phyloP scores from a whole-genome alignment of 2,888 invertebrate genomes.

The Nymphalis c-album region DNA sequence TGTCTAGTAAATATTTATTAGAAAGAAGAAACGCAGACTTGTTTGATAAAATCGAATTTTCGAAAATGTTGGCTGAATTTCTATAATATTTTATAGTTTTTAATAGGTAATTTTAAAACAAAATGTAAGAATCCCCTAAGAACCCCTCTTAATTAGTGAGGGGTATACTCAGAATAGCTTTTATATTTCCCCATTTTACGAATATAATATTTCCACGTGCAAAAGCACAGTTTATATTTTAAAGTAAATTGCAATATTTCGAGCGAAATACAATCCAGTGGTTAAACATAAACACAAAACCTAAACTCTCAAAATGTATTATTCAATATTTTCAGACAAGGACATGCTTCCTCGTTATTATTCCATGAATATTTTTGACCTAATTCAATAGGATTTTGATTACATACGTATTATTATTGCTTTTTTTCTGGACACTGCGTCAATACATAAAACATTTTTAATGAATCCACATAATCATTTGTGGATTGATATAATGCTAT shows the following conservation, averaged over 20 bases:
- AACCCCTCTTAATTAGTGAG: too few species aligned
- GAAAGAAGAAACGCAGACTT: too few species aligned
- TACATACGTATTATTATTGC: not conserved
- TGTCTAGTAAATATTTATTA: not conserved
- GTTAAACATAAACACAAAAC: not conserved
- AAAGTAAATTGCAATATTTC: not conserved
- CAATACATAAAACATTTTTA: not conserved
- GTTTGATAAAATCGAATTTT: too few species aligned
- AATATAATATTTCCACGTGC: too few species aligned
- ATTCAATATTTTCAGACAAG: constrained; percentile 3
- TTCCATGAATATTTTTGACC: constrained; percentile 1
- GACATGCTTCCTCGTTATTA: constrained; percentile 2
- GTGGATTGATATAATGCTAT: not conserved
- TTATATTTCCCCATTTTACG: too few species aligned
- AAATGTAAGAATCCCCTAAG: too few species aligned
- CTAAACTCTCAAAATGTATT: constrained; percentile 4
- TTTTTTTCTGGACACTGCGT: not conserved
- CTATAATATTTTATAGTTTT: too few species aligned
- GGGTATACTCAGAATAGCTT: too few species aligned
- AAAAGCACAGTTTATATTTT: too few species aligned
- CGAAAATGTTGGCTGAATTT: too few species aligned
- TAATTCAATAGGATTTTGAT: constrained; percentile 1
- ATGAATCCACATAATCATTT: not conserved
- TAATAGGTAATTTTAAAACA: too few species aligned
- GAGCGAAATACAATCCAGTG: not conserved